Percentiles rank a stretch among this genome's conserved stretches.
Evolutionary conservation across 2,797 vertebrate species (phyloP).

Genomic region (Benthosema pterotum): DNA sequence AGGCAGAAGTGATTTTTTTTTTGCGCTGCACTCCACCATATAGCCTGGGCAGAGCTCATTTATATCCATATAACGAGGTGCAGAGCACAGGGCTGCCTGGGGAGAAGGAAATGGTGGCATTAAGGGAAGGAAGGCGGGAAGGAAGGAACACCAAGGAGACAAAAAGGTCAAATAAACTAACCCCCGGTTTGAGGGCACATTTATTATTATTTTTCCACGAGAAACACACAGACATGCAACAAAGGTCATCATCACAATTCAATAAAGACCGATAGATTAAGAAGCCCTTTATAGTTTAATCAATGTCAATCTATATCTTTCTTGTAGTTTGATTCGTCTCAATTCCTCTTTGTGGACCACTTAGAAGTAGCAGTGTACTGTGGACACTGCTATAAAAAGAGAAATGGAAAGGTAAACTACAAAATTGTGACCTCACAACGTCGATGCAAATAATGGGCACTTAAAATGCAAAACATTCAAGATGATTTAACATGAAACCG

Average conservation of each 20-base stretch:
- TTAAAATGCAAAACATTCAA: conserved; percentile 61
- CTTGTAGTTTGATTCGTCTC: conserved; percentile 48
- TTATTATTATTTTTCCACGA: conserved; percentile 87
- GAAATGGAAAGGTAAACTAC: conserved; percentile 42
- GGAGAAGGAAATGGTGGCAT: neutral
- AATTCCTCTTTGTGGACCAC: conserved; percentile 43
- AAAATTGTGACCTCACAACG: conserved; percentile 43
- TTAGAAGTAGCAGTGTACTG: conserved; percentile 53
- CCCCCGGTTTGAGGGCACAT: conserved; percentile 68
- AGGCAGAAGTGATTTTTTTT: conserved; percentile 39
- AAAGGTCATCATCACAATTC: conserved; percentile 82
- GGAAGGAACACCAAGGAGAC: conserved; percentile 34
- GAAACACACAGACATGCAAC: conserved; percentile 87
- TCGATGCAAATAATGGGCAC: conserved; percentile 59
- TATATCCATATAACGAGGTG: conserved; percentile 54
- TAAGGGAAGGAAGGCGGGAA: conserved; percentile 22
- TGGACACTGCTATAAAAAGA: conserved; percentile 49
- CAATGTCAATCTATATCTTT: conserved; percentile 68
- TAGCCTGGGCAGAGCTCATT: conserved; percentile 47
- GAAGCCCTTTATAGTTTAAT: conserved; percentile 85
- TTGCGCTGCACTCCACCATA: conserved; percentile 30
- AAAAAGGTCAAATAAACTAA: conserved; percentile 69
- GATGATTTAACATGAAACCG: conserved; percentile 48
- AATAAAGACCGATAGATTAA: conserved; percentile 81
- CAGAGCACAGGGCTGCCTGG: conserved; percentile 26